Evolutionary conservation across 2,888 invertebrate species (phyloP).

Genomic region (Synergus laeviventris): DNA sequence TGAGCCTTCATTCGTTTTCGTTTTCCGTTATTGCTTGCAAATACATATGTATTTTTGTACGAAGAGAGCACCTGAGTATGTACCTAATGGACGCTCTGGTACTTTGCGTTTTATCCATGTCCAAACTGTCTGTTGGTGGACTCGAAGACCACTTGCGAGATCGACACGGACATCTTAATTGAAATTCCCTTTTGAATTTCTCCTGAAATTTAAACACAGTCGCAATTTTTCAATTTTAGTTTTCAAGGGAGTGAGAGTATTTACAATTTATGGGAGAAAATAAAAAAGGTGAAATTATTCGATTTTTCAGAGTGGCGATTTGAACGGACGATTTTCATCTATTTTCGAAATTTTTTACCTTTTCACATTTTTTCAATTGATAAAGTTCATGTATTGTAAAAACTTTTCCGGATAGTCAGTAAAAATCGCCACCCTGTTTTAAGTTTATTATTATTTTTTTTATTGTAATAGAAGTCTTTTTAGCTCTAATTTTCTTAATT

Average conservation of each 20-base stretch:
- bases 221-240: background rate
- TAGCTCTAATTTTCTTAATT: too few species aligned
- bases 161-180: conserved; percentile 82
- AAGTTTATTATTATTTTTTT: too few species aligned
- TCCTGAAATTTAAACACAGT: conserved; percentile 77
- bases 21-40: background rate
- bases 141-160: conserved; percentile 64
- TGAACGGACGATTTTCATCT: too few species aligned
- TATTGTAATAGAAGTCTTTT: too few species aligned
- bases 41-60: conserved; percentile 14
- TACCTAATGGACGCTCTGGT: conserved; percentile 66
- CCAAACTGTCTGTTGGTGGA: conserved; percentile 65
- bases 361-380: too few species aligned
- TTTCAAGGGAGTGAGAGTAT: background rate
- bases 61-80: conserved; percentile 54
- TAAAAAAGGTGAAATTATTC: too few species aligned
- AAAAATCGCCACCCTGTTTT: too few species aligned
- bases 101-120: conserved; percentile 66
- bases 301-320: too few species aligned
- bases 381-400: too few species aligned
- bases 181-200: conserved; percentile 88
- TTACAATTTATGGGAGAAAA: background rate
- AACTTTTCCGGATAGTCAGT: too few species aligned
- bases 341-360: too few species aligned
- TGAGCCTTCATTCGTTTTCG: conserved; percentile 1